Evolutionary conservation across 1,140 invertebrate genomes (phyloP).

Genomic region (Trinorchestia longiramus): DNA sequence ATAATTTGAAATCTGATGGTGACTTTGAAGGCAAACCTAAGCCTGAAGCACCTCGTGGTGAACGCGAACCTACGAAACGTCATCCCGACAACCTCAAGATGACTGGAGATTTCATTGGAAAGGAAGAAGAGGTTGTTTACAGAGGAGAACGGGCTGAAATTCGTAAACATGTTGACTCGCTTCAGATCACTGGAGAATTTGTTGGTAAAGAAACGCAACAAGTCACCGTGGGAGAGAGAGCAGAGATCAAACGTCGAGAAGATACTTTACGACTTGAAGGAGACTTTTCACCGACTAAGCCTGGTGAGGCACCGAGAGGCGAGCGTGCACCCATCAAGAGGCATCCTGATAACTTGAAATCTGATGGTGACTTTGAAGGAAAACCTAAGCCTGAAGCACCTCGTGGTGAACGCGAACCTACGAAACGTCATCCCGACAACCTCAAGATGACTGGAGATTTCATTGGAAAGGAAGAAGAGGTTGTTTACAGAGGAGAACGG

Average conservation of each 20-base stretch:
- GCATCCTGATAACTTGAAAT: constrained; percentile 73
- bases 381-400: constrained; percentile 59
- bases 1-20: constrained; percentile 76
- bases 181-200: constrained; percentile 72
- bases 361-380: constrained; percentile 68
- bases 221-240: constrained; percentile 57
- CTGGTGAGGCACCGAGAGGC: constrained; percentile 70
- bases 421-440: constrained; percentile 65
- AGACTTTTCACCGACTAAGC: constrained; percentile 67
- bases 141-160: constrained; percentile 71
- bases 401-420: constrained; percentile 62
- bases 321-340: constrained; percentile 70
- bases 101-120: constrained; percentile 72
- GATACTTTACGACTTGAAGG: constrained; percentile 68
- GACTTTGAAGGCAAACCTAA: constrained; percentile 71
- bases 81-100: constrained; percentile 53
- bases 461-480: constrained; percentile 62
- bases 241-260: constrained; percentile 58
- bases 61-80: not conserved
- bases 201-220: constrained; percentile 67
- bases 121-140: constrained; percentile 48
- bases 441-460: constrained; percentile 66
- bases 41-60: constrained; percentile 53
- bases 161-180: constrained; percentile 73
- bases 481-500: constrained; percentile 68